Evolutionary conservation across 2,797 vertebrate genomes (phyloP).

Genomic region (Antrozous pallidus): DNA sequence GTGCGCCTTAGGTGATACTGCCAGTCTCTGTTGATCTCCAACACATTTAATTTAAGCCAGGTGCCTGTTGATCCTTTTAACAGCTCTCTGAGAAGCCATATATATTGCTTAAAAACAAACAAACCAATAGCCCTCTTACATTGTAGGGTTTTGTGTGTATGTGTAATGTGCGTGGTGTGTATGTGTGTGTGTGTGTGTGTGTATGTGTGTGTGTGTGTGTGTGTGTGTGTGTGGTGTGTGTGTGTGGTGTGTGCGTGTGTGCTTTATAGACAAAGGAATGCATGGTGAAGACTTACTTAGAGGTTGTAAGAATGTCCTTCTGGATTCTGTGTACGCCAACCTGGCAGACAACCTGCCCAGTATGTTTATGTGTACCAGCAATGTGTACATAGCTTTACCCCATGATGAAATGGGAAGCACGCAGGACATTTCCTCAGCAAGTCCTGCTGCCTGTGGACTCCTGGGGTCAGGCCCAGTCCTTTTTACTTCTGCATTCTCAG

Average conservation of each 20-base stretch:
- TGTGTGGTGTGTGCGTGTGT: too few species aligned
- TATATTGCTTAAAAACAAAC: background rate
- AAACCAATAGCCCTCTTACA: background rate
- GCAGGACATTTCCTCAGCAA: rapidly evolving
- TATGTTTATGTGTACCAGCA: background rate
- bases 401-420: background rate
- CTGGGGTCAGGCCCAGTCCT: background rate
- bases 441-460: background rate
- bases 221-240: too few species aligned
- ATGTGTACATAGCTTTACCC: background rate
- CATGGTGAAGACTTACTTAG: background rate
- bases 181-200: too few species aligned
- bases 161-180: too few species aligned
- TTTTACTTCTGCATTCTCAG: background rate
- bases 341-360: background rate
- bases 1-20: rapidly evolving
- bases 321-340: background rate
- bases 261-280: background rate
- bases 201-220: too few species aligned
- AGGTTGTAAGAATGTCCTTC: background rate
- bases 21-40: background rate
- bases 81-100: background rate
- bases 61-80: background rate
- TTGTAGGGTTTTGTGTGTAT: too few species aligned
- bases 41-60: slow-evolving; percentile 10